Percentiles rank a stretch among this genome's conserved stretches.
Evolutionary conservation across 1,140 invertebrate species (phyloP).

Genomic region (Aphis gossypii): DNA sequence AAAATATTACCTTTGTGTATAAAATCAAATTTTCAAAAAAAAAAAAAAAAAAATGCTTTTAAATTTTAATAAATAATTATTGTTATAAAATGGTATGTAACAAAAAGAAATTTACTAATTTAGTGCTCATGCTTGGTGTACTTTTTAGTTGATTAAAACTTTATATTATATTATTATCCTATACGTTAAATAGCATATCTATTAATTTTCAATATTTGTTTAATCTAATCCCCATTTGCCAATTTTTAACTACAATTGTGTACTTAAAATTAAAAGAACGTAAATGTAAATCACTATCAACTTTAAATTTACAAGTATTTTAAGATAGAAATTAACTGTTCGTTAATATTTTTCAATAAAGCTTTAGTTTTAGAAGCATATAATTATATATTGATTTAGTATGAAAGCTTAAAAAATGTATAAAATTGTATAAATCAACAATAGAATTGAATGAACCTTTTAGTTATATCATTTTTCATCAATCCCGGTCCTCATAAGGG

Average conservation of each 20-base stretch:
- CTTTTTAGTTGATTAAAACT: neutral
- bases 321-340: neutral
- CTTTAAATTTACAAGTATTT: neutral
- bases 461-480: neutral
- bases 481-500: neutral
- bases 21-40: no score
- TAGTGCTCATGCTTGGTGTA: neutral
- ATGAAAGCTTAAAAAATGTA: neutral
- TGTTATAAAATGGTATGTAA: no score
- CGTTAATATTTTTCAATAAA: neutral
- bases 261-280: neutral
- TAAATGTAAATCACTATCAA: no score
- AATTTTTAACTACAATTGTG: neutral
- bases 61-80: no score
- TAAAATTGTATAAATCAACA: constrained; percentile 27
- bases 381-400: neutral
- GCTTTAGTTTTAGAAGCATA: neutral
- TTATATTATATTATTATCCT: neutral
- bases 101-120: neutral
- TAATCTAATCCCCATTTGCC: neutral
- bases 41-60: no score
- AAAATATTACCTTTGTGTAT: no score
- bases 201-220: no score
- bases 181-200: no score
- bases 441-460: neutral